These are phyloP conservation scores for Brachypterus glaber DNA, from an alignment of 2,888 invertebrate species.

Conservation along the genomic window DNA sequence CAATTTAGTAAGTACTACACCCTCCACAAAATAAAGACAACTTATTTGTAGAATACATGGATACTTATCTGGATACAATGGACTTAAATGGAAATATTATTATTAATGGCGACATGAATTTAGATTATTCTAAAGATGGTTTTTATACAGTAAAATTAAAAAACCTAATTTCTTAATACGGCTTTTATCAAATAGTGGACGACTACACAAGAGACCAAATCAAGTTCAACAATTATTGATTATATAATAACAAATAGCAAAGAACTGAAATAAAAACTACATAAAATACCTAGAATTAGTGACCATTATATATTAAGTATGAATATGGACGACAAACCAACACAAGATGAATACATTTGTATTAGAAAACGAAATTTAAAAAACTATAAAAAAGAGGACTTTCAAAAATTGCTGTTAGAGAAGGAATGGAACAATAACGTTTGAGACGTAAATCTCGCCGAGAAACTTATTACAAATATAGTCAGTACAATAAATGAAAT, in stretches of 20 bases:
- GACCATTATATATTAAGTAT: neutral
- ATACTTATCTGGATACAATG: neutral
- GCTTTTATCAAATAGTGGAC: neutral
- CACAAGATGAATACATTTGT: no score
- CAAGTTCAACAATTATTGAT: constrained; percentile 1
- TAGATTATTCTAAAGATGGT: neutral
- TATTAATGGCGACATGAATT: neutral
- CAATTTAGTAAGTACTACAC: neutral
- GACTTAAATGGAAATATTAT: neutral
- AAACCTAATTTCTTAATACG: neutral
- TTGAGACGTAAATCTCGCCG: no score
- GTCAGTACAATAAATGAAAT: no score
- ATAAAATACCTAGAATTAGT: constrained; percentile 1
- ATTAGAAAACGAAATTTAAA: no score
- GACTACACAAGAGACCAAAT: neutral
- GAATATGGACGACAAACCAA: neutral
- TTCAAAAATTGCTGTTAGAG: no score
- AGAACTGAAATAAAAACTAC: neutral
- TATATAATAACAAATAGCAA: constrained; percentile 2
- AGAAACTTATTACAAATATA: no score
- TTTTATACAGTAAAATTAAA: neutral
- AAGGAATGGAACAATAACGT: no score
- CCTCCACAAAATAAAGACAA: constrained; percentile 2
- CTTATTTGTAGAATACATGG: neutral
- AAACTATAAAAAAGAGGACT: no score